Evolutionary conservation across 2,888 invertebrate genomes (phyloP), one percentile per base, ranked within the genome.

Genomic region (Linyphia triangularis): DNA sequence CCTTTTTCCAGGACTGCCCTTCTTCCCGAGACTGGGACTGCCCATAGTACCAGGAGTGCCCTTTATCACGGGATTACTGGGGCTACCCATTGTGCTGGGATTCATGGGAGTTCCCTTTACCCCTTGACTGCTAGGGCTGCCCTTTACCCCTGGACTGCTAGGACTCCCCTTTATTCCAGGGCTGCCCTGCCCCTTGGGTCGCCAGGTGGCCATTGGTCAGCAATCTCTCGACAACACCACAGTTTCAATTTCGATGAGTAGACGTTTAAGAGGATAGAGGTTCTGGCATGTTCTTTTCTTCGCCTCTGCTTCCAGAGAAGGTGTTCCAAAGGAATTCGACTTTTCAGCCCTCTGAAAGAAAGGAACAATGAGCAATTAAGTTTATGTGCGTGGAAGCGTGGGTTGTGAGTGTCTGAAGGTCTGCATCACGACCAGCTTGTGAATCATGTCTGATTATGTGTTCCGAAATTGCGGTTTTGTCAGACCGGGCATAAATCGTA

Each of bases 161-260:
- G 51, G 51, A 16, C 16, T 51, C 1, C 10, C 10, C 9, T 5
- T 5, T 16, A n/a, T 51, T n/a, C 51, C 51, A n/a, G 51, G 51
- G n/a, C 51, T 51, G 51, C 16, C 16, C 1, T n/a, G 13, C 33
- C 73, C 73, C 26, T 78, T 85, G 43, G 85, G 78, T 19, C 61
- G 70, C 78, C 78, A 85, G 24, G 78, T 24, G 22, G 85, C 85
- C 85, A 85, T 85, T n/a, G 28, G 24, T 26, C 19, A 10, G 9
- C 10, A 7, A 43, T 30, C 9, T 5, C 40, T 40, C 26, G 51
- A 19, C 28, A 26, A 28, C 22, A 2, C 9, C n/a, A n/a, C 40
- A 37, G 19, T 7, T n/a, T n/a, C n/a, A n/a, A 26, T 26, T 13
- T 22, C 19, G 24, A 3, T 24, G 16, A 13, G 7, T 1, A 26